Conservation (phyloP, 2,113 vertebrate species). For the Taurulus bubalis region DNA sequence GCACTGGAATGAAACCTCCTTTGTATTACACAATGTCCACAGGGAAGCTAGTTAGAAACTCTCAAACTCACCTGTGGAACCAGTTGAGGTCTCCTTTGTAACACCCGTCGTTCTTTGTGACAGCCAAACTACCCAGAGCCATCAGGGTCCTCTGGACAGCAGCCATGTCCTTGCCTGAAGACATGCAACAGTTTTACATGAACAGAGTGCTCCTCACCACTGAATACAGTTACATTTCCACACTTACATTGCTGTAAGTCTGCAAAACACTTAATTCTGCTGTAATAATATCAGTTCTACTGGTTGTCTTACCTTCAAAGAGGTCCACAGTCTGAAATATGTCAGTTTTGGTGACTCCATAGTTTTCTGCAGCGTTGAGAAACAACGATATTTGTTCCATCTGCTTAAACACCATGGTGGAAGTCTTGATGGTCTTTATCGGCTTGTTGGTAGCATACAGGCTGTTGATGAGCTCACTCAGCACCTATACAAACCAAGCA, state of each 20-base stretch:
- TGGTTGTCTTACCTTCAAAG: conserved; percentile 87
- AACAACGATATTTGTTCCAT: conserved; percentile 97
- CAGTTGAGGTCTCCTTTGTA: conserved; percentile 93
- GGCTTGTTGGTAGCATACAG: conserved; percentile 86
- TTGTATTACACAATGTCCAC: conserved; percentile 19
- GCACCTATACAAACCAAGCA: conserved; percentile 81
- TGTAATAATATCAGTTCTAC: neutral
- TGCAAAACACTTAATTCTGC: neutral
- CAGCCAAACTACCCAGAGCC: conserved; percentile 93
- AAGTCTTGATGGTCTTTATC: conserved; percentile 85
- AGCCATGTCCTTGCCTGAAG: conserved; percentile 92
- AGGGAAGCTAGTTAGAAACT: neutral
- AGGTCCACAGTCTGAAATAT: conserved; percentile 98
- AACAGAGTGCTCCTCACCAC: neutral
- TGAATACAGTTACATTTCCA: neutral
- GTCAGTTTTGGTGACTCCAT: conserved; percentile 91
- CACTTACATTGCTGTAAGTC: neutral
- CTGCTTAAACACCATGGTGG: conserved; percentile 94
- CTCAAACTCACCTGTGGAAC: conserved; percentile 93
- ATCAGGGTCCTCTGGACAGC: conserved; percentile 95
- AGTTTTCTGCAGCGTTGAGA: conserved; percentile 90
- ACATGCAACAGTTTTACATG: conserved; percentile 45
- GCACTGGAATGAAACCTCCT: neutral
- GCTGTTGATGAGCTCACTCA: conserved; percentile 93
- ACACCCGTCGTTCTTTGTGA: conserved; percentile 91